phyloP scores from a whole-genome alignment of 2,113 vertebrate genomes.

The Poeciliopsis retropinna region DNA sequence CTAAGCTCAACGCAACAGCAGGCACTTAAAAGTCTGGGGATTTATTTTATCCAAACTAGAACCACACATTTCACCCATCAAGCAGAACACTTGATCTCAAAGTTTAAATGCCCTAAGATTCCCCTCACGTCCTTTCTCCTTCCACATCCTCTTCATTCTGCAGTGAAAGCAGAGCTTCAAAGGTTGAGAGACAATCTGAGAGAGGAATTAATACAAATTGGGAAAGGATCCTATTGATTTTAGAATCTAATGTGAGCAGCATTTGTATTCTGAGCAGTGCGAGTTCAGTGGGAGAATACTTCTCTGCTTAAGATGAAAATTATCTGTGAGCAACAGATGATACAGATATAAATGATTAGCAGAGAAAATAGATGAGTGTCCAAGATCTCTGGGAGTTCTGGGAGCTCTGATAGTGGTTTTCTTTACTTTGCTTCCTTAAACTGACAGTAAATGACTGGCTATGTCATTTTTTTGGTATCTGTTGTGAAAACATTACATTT shows the following conservation, averaged over 20 bases:
- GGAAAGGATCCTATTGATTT: slow-evolving; percentile 60
- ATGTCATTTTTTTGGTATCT: too few relatives aligned
- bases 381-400: not conserved
- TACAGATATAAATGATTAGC: slow-evolving; percentile 17
- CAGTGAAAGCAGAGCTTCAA: slow-evolving; percentile 30
- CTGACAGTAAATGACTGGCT: too few relatives aligned
- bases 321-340: slow-evolving; percentile 19
- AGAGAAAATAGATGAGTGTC: not conserved
- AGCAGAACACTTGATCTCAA: slow-evolving; percentile 24
- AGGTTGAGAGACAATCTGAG: slow-evolving; percentile 54
- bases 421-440: too few relatives aligned
- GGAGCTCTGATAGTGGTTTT: too few relatives aligned
- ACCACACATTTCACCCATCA: slow-evolving; percentile 22
- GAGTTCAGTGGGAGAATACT: slow-evolving; percentile 29
- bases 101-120: slow-evolving; percentile 44
- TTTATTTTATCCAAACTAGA: slow-evolving; percentile 19
- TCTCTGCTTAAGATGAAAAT: slow-evolving; percentile 21
- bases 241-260: slow-evolving; percentile 25
- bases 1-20: not conserved
- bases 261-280: slow-evolving; percentile 55
- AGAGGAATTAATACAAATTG: slow-evolving; percentile 55
- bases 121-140: slow-evolving; percentile 54
- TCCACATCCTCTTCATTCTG: slow-evolving; percentile 50
- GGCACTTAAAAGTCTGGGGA: slow-evolving; percentile 1
- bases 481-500: not conserved